These are phyloP conservation scores for Passerina amoena DNA, from an alignment of 2,113 vertebrate genomes.

Conservation along the genomic window DNA sequence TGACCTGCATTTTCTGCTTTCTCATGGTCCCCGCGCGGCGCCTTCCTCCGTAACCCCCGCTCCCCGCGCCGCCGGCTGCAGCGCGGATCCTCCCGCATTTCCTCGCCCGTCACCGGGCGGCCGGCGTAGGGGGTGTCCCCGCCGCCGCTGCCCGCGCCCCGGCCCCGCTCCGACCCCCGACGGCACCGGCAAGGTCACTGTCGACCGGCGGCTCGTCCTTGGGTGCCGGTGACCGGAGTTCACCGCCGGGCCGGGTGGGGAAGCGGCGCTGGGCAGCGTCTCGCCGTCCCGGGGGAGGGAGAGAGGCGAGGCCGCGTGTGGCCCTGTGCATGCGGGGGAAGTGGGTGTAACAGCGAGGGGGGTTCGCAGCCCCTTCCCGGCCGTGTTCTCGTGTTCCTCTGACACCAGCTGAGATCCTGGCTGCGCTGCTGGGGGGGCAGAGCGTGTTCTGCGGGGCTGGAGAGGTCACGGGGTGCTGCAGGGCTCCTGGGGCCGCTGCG, in stretches of 20 bases:
- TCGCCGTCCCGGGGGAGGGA: neutral
- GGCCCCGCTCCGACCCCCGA: neutral
- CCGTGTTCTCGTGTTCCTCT: neutral
- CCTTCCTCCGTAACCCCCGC: conserved; percentile 42
- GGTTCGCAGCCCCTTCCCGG: neutral
- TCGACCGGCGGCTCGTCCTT: conserved; percentile 38
- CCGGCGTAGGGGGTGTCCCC: neutral
- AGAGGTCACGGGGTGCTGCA: neutral
- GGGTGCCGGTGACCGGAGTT: conserved; percentile 20
- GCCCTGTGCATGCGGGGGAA: neutral
- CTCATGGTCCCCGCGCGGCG: conserved; percentile 75
- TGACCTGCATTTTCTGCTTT: conserved; percentile 82
- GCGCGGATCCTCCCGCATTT: conserved; percentile 32
- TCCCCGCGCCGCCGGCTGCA: conserved; percentile 16
- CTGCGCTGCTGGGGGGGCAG: neutral
- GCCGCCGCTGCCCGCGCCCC: neutral
- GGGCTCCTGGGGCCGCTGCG: conserved; percentile 3
- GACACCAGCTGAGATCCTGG: neutral
- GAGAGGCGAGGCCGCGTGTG: neutral
- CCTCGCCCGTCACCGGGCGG: neutral
- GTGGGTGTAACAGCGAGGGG: neutral
- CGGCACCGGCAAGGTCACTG: conserved; percentile 67
- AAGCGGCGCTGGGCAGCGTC: neutral
- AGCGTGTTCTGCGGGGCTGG: neutral
- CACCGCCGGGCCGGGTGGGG: neutral